Base-by-base conservation (phyloP, 2,113 vertebrate species). In the Upupa epops region DNA sequence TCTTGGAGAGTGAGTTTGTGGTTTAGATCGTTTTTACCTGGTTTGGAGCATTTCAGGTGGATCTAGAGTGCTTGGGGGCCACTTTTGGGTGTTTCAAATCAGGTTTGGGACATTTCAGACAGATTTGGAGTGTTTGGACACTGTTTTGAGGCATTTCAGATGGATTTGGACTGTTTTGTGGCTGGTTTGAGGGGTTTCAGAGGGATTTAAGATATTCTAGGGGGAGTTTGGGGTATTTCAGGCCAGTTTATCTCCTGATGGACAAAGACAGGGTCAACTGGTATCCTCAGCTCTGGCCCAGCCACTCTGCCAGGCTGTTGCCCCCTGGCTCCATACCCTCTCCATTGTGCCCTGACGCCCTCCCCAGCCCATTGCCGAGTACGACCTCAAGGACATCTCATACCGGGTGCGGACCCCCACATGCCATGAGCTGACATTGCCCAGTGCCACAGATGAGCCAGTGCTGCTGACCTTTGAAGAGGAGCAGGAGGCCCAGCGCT, bases 401-500 rank as follows among this genome's bases (percentile, higher is more conserved):
- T 98, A 98, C n/a, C 97, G 97, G 71, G 95, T 98, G 82, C 97
- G 95, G 68, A 97, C 97, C 2, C 63, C 97, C 18, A 97, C 95
- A 16, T 97, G 98, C 89, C 98, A 98, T 2, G 97, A 98, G 94
- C 97, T 98, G 96, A 88, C 71, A 4, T 90, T 98, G 1, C 92
- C 80, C 2, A 91, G 96, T 16, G 96, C 97, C 4, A 96, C 97
- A 0, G 96, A 97, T 1, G 96, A 98, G 90, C 97, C 97, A 63
- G 72, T 98, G 83, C 91, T 96, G 69, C 97, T 98, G 61, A 97
- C 95, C 94, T 98, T 98, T 70, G 97, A 98, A 82, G 98, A 98
- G 7, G 98, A 98, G 94, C 97, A 96, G 14, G 98, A 98, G 79
- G 98, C 98, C 0, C 98, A 98, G 95, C 97, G 97, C 86, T 98